Conservation (phyloP, 1,140 invertebrate genomes). For the Diachasma alloeum region DNA sequence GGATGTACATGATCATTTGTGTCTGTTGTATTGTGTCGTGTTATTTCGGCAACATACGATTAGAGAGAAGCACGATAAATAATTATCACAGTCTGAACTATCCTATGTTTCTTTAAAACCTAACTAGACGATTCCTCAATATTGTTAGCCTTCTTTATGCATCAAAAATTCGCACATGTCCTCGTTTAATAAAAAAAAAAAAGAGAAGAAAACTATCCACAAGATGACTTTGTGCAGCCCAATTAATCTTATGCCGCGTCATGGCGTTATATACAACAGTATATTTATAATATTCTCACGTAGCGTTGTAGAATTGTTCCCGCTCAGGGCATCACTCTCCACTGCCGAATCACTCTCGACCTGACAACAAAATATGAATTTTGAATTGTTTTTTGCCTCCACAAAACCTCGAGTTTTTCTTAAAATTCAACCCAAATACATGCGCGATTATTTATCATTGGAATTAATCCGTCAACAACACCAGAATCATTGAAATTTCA, state of each 20-base stretch:
- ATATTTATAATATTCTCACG: constrained; percentile 11
- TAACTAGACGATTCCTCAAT: constrained; percentile 14
- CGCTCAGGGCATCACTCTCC: constrained; percentile 10
- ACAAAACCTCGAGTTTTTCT: not conserved
- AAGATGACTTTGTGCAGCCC: not conserved
- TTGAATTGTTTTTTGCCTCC: constrained; percentile 1
- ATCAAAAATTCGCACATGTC: not conserved
- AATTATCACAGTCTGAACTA: constrained; percentile 63
- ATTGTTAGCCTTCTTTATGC: not conserved
- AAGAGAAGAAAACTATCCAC: not conserved
- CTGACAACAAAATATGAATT: constrained; percentile 15
- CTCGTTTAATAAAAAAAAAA: not conserved
- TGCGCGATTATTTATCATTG: too few species aligned
- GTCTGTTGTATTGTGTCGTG: not conserved
- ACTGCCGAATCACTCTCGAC: constrained; percentile 13
- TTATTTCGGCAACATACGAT: constrained; percentile 2
- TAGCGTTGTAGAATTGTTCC: constrained; percentile 6
- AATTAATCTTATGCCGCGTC: not conserved
- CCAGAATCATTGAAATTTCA: not conserved
- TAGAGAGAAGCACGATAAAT: constrained; percentile 50
- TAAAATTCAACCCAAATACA: not conserved
- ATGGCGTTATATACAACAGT: constrained; percentile 2
- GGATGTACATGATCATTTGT: not conserved
- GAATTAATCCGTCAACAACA: not conserved
- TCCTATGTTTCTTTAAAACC: constrained; percentile 39